Percentiles rank a stretch among this genome's conserved stretches.
These are phyloP conservation scores for Drosophila antonietae DNA, from an alignment of 2,888 invertebrate genomes.

Conservation along the genomic window DNA sequence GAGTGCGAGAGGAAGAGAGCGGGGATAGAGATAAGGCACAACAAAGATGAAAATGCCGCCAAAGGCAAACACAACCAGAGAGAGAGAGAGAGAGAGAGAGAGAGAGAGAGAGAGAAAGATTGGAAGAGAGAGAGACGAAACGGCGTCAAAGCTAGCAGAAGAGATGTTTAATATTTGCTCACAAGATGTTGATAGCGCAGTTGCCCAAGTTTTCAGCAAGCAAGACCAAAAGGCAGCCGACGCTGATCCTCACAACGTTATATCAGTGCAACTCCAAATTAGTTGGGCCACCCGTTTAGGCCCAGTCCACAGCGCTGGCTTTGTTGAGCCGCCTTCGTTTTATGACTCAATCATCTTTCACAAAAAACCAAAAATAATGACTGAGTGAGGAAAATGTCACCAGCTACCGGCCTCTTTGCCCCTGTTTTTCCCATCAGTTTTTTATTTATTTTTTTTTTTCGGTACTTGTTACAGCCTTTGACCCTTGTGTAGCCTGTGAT, in stretches of 20 bases:
- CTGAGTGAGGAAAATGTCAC: constrained; percentile 12
- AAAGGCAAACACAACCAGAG: constrained; percentile 51
- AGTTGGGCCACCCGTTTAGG: constrained; percentile 51
- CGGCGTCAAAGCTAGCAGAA: constrained; percentile 67
- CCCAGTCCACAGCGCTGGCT: constrained; percentile 7
- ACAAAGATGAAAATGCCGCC: constrained; percentile 74
- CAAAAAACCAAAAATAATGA: constrained; percentile 52
- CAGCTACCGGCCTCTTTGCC: constrained; percentile 34
- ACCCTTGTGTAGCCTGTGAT: not conserved
- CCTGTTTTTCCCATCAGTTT: constrained; percentile 20
- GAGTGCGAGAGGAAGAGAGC: constrained; percentile 1
- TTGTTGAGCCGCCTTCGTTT: constrained; percentile 49
- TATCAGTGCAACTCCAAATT: constrained; percentile 17
- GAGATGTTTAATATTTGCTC: constrained; percentile 73
- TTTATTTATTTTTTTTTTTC: constrained; percentile 18
- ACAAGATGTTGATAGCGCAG: constrained; percentile 66
- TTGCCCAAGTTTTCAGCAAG: constrained; percentile 16
- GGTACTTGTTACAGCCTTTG: constrained; percentile 34
- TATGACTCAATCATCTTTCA: constrained; percentile 44
- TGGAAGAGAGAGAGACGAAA: constrained; percentile 15
- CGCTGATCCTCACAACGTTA: constrained; percentile 14
- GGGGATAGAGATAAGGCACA: constrained; percentile 48
- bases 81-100: constrained; percentile 3
- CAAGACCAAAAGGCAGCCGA: constrained; percentile 46
- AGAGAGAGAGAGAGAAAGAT: not conserved